phyloP scores from a whole-genome alignment of 2,113 vertebrate species.

The Lonchura striata region DNA sequence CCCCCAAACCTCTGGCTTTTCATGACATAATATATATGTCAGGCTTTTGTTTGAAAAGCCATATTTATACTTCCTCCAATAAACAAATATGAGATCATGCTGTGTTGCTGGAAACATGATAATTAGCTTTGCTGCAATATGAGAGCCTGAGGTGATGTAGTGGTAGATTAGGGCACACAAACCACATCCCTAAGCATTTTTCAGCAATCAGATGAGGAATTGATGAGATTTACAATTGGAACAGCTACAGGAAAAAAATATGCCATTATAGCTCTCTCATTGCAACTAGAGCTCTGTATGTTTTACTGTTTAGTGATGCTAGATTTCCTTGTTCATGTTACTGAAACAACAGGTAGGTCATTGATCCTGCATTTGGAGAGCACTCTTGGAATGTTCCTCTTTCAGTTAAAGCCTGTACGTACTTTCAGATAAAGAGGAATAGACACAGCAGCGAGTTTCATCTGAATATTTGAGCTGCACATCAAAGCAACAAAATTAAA shows the following conservation, averaged over 20 bases:
- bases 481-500: neutral
- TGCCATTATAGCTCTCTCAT: neutral
- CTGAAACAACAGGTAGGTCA: neutral
- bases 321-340: neutral
- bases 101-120: conserved; percentile 35
- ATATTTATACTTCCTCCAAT: conserved; percentile 16
- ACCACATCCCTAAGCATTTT: conserved; percentile 15
- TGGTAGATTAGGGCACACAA: neutral
- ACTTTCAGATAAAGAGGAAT: neutral
- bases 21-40: neutral
- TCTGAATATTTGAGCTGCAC: neutral
- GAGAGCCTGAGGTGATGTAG: conserved; percentile 51
- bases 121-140: conserved; percentile 54
- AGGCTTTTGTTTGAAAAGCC: neutral
- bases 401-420: neutral
- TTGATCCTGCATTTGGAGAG: neutral
- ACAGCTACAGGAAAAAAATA: conserved; percentile 9
- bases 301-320: neutral
- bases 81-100: conserved; percentile 26
- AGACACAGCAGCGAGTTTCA: neutral
- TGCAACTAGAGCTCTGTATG: neutral
- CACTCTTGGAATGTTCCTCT: neutral
- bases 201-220: conserved; percentile 32
- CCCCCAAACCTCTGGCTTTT: neutral
- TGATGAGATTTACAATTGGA: neutral